Base-by-base conservation (phyloP, 2,113 vertebrate species). In the Xiphophorus maculatus region DNA sequence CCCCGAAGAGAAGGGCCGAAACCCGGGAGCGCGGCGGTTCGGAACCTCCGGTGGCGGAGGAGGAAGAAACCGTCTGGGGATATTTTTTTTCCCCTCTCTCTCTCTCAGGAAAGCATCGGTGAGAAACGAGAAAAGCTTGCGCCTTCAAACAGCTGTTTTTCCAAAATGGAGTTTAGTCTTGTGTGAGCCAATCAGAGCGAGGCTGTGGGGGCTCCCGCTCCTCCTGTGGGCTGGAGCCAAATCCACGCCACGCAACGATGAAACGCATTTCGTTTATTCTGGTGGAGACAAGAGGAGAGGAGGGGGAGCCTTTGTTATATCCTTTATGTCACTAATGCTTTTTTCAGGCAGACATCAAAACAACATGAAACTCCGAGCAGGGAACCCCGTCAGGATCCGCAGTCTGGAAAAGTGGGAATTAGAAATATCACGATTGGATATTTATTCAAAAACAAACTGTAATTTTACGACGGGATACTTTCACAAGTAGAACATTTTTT, bases 101-200 rank as follows among this genome's bases (percentile, higher is more conserved):
- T 17, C 32, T 54, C 79, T 85, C 73, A 1, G 84, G 71, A 79
- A 69, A 81, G 85, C 78, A 82, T 77, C 84, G 11, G 81, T 76
- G 84, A 48, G 88, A 87, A 89, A 87, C 86, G 84, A 61, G 66
- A 29, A 79, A 79, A 89, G 90, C 80, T 85, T 88, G 83, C 71
- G 82, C 87, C 89, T 92, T 89, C 78, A 83, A 94, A 94, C 94
- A 95, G 93, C 94, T 95, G 93, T 95, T 90, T 93, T 90, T 93
- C 93, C 93, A 94, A 94, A 94, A 95, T 94, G 94, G 94, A 94
- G 94, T 92, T 93, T 92, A 82, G 84, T 71, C 85, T 44, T 65
- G 86, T 77, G 12, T 11, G 89, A 90, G 86, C 94, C 94, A 94
- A 94, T 94, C 90, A 90, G 67, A 76, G 77, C 37, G 17, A 22